A percentile compares a stretch with the other conserved stretches of the same genome.
phyloP scores from a whole-genome alignment of 2,113 vertebrate genomes.

The Pteruthius melanotis region DNA sequence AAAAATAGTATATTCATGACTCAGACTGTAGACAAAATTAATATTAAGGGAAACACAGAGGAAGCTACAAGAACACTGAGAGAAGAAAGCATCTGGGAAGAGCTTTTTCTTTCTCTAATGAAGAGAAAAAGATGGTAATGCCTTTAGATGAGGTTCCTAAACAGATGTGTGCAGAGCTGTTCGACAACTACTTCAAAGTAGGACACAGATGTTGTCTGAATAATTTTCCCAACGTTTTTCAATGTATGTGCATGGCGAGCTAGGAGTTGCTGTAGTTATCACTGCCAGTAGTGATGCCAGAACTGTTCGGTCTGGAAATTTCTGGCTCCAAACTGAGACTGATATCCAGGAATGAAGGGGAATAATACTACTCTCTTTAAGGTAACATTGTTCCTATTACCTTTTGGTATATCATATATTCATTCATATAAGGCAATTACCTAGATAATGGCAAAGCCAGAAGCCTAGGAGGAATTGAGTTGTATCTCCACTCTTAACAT shows the following conservation, averaged over 20 bases:
- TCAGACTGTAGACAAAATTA: slow-evolving; percentile 18
- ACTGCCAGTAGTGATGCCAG: neutral
- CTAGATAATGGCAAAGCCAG: neutral
- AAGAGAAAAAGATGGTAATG: slow-evolving; percentile 19
- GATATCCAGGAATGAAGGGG: neutral
- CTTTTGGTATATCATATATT: neutral
- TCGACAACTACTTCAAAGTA: slow-evolving; percentile 9
- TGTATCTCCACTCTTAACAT: neutral
- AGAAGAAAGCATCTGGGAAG: neutral
- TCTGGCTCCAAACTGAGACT: neutral
- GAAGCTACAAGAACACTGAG: neutral
- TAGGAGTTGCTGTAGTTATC: neutral
- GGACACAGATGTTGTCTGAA: slow-evolving; percentile 49
- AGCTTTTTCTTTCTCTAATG: slow-evolving; percentile 29
- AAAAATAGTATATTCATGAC: neutral
- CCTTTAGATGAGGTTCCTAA: slow-evolving; percentile 30
- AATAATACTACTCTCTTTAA: neutral
- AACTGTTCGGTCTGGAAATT: neutral
- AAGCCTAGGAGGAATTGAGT: neutral
- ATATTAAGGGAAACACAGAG: neutral
- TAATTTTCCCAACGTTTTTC: neutral
- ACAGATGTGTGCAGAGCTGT: slow-evolving; percentile 28
- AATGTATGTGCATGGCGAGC: neutral
- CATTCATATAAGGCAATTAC: neutral
- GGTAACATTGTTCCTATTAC: neutral